Evolutionary conservation across 2,888 invertebrate species (phyloP), one percentile per base, ranked within the genome.

Genomic region (Cremastobaeus sp.): DNA sequence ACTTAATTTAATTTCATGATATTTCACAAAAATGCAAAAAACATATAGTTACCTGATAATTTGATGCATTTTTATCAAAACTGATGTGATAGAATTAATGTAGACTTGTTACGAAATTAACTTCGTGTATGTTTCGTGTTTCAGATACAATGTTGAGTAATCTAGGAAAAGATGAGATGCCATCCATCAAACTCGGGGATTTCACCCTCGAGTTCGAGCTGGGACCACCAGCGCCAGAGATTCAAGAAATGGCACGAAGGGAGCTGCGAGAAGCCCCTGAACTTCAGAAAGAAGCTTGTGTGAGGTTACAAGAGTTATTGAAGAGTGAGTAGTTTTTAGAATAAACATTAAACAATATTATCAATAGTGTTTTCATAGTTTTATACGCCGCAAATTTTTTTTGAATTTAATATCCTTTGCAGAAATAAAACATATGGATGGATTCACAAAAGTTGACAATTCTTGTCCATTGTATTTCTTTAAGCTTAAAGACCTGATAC

Each of bases 71-170:
- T 6, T 5, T 34, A 34, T 34, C 11, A 34, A 12, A 34, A n/a
- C n/a, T n/a, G n/a, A n/a, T n/a, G 12, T 12, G 11, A 12, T 34
- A 12, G 1, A 34, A 9, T 30, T 30, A 30, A 30, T 8, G 30
- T 30, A 30, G 9, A 37, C 9, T 2, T 17, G 6, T 14, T 34
- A 12, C n/a, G n/a, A n/a, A n/a, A n/a, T n/a, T n/a, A n/a, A n/a
- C n/a, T n/a, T n/a, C n/a, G n/a, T 34, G 1, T 30, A 6, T 30
- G 8, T 30, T 6, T 8, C 8, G 2, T 45, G 3, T 57, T 84
- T 89, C 91, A 66, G 91, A 90, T 78, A 93, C 92, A 65, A 93
- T 95, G 93, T 88, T 95, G 83, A 93, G 94, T 37, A 92, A 93
- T 54, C 88, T 94, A 83, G 90, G 91, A 12, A 34, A 28, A 11